Base-by-base conservation (phyloP, 2,888 invertebrate genomes). In the Rutpela maculata region DNA sequence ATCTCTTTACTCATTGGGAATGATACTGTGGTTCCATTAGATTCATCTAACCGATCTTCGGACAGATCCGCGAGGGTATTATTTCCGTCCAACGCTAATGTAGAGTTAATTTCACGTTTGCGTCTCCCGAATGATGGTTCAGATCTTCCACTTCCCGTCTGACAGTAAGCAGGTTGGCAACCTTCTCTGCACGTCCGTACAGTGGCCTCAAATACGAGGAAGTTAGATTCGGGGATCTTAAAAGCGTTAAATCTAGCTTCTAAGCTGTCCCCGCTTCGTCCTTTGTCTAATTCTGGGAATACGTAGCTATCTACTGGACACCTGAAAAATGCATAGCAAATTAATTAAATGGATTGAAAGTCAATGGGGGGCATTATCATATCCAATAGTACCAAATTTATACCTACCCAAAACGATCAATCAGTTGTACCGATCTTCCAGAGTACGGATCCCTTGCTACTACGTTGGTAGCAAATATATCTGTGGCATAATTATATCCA, bases 191-290 rank as follows among this genome's bases (percentile, higher is more conserved):
- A 98, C 0, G 97, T 96, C 75, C 96, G 91, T 0, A 98, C 97
- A 0, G 96, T 97, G 0, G 97, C 97, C 90, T 98, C 97, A 86
- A 98, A 98, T 0, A 97, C 96, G 83, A 98, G 90, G 91, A 97
- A 97, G 89, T 97, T 97, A 0, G 97, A 97, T 90, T 97, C 97
- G 0, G 97, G 97, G 81, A 98, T 97, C 90, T 97, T 98, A 88
- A 97, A 98, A 0, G 97, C 97, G 89, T 97, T 97, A 89, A 98
- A 98, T 85, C 97, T 92, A 0, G 97, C 97, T 91, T 97, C 97
- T 71, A 98, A 90, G 4, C 96, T 96, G 86, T 97, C 97, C 0
- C 96, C 95, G 84, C 93, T 96, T 26, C 97, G 93, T 0, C 96
- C 93, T 86, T 96, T 94, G 87, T 97, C 97, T 83, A 98, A 89